Evolutionary conservation across 2,888 invertebrate species (phyloP), one percentile per base, ranked within the genome.

Genomic region (Agonopterix subpropinquella): DNA sequence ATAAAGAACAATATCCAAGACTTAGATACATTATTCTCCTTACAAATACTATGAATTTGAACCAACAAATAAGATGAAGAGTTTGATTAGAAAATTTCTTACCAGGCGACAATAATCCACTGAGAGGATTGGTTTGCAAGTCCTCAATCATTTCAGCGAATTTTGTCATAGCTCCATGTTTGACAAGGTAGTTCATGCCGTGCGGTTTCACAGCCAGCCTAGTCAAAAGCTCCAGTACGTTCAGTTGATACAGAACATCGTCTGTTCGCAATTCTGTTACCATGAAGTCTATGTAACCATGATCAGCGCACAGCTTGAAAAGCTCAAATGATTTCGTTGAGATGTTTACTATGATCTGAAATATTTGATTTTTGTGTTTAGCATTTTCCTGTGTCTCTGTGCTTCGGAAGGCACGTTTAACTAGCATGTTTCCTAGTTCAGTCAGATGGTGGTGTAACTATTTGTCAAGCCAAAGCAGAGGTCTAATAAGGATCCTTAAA

Each of bases 241-340:
- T 97, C 52, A 97, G 83, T 73, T 95, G 94, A 42, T 95, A 82
- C 45, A 97, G 80, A 41, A 96, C 80, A 80, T 97, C 97, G 53
- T 92, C 89, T 43, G 90, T 89, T 45, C 92, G 83, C 13, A 96
- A 70, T 69, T 95, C 93, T 35, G 89, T 75, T 11, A 95, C 70
- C 62, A 96, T 90, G 53, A 89, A 89, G 11, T 90, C 87, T 41
- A 96, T 76, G 46, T 96, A 90, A 11, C 92, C 92, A 49, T 89
- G 79, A 9, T 90, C 86, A 36, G 89, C 86, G 10, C 93, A 89
- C 36, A 90, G 77, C 43, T 90, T 80, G 43, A 96, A 87, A 43
- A 91, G 81, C 1, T 89, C 85, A 47, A 89, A 81, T 1, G 93
- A 93, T 44, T 83, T 83, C 53, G 85, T 89, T 10, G 92, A 90